phyloP scores from a whole-genome alignment of 2,888 invertebrate species.

The Frankliniella intonsa region DNA sequence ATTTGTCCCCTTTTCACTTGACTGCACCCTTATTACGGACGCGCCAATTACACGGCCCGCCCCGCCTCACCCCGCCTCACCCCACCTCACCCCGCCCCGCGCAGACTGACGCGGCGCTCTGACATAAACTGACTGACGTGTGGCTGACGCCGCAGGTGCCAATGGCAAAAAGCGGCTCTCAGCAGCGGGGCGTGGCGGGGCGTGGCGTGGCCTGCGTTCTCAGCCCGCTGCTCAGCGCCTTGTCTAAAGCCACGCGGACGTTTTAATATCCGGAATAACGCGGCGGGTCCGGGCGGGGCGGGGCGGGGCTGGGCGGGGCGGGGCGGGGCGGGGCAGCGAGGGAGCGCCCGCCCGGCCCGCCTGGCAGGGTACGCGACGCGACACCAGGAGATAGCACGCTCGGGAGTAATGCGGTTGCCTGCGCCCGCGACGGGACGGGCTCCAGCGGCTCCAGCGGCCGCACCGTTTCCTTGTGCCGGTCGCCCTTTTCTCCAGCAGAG shows the following conservation, averaged over 20 bases:
- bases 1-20: too few relatives aligned
- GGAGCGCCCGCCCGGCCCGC: neutral
- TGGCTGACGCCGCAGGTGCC: neutral
- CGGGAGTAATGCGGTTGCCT: conserved; percentile 21
- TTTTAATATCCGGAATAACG: conserved; percentile 23
- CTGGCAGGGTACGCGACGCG: neutral
- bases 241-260: conserved; percentile 20
- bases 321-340: neutral
- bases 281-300: neutral
- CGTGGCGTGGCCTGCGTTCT: too few relatives aligned
- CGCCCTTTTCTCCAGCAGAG: neutral
- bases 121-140: neutral
- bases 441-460: neutral
- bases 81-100: too few relatives aligned
- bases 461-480: neutral
- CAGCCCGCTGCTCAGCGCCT: conserved; percentile 2
- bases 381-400: neutral
- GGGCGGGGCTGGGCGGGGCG: neutral
- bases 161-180: too few relatives aligned
- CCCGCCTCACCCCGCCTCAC: neutral
- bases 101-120: neutral
- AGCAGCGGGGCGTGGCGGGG: too few relatives aligned
- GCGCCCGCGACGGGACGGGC: neutral
- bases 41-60: neutral
- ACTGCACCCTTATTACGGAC: neutral